Conservation (phyloP, 1,140 invertebrate genomes). For the Leptinotarsa defecta region DNA sequence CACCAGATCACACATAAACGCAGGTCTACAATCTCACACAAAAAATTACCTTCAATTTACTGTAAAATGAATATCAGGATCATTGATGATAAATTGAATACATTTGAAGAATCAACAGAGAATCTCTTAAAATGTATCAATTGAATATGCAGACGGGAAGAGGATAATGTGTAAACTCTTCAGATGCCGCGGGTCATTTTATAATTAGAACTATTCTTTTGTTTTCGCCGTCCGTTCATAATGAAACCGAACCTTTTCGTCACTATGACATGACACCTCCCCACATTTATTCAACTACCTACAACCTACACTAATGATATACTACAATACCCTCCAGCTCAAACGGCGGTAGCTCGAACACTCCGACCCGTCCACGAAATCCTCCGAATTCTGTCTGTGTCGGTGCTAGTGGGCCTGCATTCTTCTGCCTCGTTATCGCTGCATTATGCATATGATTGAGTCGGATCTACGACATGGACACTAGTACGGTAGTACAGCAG, state of each 20-base stretch:
- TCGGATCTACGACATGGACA: not conserved
- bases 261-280: not conserved
- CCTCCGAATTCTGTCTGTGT: not conserved
- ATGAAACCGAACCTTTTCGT: not conserved
- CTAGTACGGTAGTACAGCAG: not conserved
- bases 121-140: no score
- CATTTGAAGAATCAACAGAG: no score
- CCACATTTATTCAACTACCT: not conserved
- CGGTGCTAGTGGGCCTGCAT: conserved; percentile 21
- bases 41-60: no score
- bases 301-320: conserved; percentile 5
- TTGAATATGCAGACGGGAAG: no score
- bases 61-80: no score
- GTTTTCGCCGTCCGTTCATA: not conserved
- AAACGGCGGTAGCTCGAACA: not conserved
- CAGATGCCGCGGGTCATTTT: no score
- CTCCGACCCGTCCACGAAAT: not conserved
- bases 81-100: no score
- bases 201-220: no score
- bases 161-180: no score
- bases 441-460: conserved; percentile 23
- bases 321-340: not conserved
- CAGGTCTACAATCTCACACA: no score
- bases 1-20: no score
- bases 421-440: conserved; percentile 28